Conservation (phyloP, 2,113 vertebrate genomes). For the Theristicus caerulescens region DNA sequence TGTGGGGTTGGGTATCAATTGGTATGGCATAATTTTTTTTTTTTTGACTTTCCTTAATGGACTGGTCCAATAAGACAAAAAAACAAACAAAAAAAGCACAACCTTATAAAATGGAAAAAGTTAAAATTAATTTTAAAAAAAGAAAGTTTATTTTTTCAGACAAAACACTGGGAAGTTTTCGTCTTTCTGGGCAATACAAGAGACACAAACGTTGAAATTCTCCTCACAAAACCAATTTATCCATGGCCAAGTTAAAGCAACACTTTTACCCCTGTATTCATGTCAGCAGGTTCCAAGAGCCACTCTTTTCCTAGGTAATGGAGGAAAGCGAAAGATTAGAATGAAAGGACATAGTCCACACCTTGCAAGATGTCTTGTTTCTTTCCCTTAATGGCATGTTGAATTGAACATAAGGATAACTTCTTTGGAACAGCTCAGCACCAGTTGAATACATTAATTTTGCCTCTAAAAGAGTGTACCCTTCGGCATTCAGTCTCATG, state of each 20-base stretch:
- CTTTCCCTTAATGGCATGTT: neutral
- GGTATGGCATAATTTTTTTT: neutral
- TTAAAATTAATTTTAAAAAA: neutral
- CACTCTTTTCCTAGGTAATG: neutral
- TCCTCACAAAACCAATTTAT: neutral
- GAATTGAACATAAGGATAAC: neutral
- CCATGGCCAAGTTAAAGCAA: neutral
- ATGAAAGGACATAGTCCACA: neutral
- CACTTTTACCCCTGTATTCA: neutral
- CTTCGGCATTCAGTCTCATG: neutral
- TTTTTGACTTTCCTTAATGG: neutral
- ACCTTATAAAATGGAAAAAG: neutral
- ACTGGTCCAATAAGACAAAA: neutral
- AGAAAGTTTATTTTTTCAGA: neutral
- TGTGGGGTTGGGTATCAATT: neutral
- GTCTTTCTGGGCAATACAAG: neutral
- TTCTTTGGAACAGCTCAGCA: neutral
- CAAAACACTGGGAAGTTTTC: neutral
- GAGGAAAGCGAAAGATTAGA: neutral
- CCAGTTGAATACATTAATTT: neutral
- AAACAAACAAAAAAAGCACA: neutral
- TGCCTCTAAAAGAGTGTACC: neutral
- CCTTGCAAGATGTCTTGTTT: neutral
- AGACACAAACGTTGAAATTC: neutral
- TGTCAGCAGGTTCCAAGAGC: neutral